A percentile compares a stretch with the other conserved stretches of the same genome.
Conservation (phyloP, 2,797 vertebrate species). For the Micropoecilia bifurca region DNA sequence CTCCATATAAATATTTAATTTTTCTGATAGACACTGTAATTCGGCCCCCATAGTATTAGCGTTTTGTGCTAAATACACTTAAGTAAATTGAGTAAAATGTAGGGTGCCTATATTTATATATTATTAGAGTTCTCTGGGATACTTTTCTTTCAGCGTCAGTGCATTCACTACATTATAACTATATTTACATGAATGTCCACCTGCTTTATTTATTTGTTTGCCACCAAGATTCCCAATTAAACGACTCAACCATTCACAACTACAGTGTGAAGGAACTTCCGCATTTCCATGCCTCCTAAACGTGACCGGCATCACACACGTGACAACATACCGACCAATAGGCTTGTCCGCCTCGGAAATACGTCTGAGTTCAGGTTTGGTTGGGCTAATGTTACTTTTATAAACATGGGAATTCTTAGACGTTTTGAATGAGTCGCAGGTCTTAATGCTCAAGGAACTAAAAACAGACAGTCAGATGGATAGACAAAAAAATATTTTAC, state of each 20-base stretch:
- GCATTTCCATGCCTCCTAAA: constrained; percentile 70
- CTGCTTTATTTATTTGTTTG: no score
- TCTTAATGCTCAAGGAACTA: background rate
- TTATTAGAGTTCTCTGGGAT: background rate
- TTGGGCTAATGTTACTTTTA: constrained; percentile 7
- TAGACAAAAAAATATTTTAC: background rate
- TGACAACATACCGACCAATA: constrained; percentile 56
- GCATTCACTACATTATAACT: background rate
- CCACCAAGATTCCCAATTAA: background rate
- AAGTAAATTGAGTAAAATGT: background rate
- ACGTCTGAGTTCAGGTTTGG: constrained; percentile 46
- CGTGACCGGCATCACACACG: constrained; percentile 57
- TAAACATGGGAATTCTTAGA: fast-evolving
- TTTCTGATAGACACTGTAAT: background rate
- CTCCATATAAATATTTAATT: background rate
- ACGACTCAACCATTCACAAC: background rate
- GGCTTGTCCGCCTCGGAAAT: background rate
- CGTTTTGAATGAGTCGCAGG: background rate
- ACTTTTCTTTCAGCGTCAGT: background rate
- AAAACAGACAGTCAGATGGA: no score
- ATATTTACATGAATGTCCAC: background rate
- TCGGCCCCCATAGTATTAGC: background rate
- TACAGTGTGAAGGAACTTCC: constrained; percentile 39
- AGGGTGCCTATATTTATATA: background rate
- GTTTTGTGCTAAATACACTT: background rate